Base-by-base conservation (phyloP, 2,888 invertebrate species). In the Agrotis exclamationis region DNA sequence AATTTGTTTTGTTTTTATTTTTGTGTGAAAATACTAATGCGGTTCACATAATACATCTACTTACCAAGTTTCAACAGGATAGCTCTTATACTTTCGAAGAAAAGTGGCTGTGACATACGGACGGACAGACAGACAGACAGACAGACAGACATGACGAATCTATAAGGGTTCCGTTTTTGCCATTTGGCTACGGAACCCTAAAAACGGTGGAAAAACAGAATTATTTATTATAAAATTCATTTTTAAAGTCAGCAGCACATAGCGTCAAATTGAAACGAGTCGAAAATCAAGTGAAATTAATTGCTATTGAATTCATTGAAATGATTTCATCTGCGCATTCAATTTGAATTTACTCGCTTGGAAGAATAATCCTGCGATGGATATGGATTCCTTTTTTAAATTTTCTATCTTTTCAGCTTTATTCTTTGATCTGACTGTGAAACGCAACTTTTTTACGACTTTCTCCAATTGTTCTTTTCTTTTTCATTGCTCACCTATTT, bases 361-460 rank as follows among this genome's bases (percentile, higher is more conserved):
- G 45, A 79, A 82, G 60, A 73, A 63, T 45, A 82, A 74, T 79
- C 51, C 56, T 64, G 62, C 60, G 56, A 76, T 74, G 70, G 71
- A 84, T 76, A 82, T 59, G 45, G 56, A 66, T 73, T 54, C 5
- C 44, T 69, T 63, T 77, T 66, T 69, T 20, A 62, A 63, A 70
- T 63, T 80, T 53, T 67, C 59, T 60, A 45, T 84, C 47, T 54
- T 18, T 59, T 66, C 53, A 56, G 68, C 51, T 72, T 72, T 64
- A 56, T 71, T 76, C 74, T 79, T 74, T 62, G 70, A 71, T 76
- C 69, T 68, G 69, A 63, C 70, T 67, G 59, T 71, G 58, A 66
- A 79, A 79, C 24, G 76, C 59, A 69, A 77, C 58, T 76, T 83
- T 84, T 85, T 85, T 82, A 83, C 60, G 74, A 85, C 57, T 74